phyloP scores from a whole-genome alignment of 1,140 invertebrate genomes.

The Drosophila kikkawai region DNA sequence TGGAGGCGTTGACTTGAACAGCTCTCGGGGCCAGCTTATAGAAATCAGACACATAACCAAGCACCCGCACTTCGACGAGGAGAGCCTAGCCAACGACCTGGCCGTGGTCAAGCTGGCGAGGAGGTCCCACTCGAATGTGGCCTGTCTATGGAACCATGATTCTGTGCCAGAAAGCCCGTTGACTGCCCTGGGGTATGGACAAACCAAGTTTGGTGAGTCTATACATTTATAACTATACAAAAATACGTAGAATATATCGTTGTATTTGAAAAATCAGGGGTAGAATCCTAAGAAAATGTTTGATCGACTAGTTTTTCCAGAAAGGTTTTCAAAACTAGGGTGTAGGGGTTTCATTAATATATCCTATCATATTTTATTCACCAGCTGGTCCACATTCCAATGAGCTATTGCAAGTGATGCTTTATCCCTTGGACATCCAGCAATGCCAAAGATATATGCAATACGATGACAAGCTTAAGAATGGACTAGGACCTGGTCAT shows the following conservation, averaged over 20 bases:
- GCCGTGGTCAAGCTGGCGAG: constrained; percentile 44
- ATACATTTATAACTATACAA: not conserved
- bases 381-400: constrained; percentile 56
- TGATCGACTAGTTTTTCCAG: not conserved
- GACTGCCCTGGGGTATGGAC: constrained; percentile 62
- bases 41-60: constrained; percentile 41
- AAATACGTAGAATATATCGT: not conserved
- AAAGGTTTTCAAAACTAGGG: not conserved
- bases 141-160: constrained; percentile 48
- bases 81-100: constrained; percentile 41
- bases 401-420: constrained; percentile 39
- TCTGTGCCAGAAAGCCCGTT: constrained; percentile 39
- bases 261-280: not conserved
- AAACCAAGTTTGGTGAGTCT: constrained; percentile 51
- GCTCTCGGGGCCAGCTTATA: constrained; percentile 23
- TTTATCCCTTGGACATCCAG: constrained; percentile 42
- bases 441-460: constrained; percentile 31
- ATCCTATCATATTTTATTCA: not conserved
- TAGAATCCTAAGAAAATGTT: not conserved
- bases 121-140: constrained; percentile 14
- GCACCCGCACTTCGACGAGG: constrained; percentile 51
- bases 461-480: constrained; percentile 29
- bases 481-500: constrained; percentile 44
- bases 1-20: constrained; percentile 55
- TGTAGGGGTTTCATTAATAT: not conserved